phyloP scores from a whole-genome alignment of 2,113 vertebrate species.

The Alectura lathami region DNA sequence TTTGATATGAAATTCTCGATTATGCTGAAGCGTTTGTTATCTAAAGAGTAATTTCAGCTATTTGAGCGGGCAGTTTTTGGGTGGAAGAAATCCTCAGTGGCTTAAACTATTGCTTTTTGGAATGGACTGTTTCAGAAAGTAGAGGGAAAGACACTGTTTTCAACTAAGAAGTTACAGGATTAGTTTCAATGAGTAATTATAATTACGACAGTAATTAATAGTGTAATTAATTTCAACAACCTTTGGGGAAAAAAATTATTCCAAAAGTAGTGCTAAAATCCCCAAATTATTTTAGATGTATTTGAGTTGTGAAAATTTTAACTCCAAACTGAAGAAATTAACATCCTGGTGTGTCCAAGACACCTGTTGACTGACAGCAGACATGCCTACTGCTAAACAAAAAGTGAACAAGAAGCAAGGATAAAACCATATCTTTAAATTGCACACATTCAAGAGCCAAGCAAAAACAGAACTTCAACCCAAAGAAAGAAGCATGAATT shows the following conservation, averaged over 20 bases:
- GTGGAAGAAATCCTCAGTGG: background rate
- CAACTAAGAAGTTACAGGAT: background rate
- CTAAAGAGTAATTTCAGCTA: background rate
- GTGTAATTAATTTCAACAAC: slow-evolving; percentile 26
- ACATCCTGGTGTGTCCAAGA: background rate
- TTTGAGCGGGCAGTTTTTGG: background rate
- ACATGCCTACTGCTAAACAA: background rate
- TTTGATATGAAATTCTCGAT: slow-evolving; percentile 18
- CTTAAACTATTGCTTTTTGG: background rate
- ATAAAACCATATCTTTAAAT: background rate
- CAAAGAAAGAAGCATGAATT: background rate
- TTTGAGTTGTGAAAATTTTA: background rate
- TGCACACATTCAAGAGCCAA: background rate
- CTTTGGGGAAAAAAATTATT: background rate
- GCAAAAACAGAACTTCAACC: background rate
- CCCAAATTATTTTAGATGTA: background rate
- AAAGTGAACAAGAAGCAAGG: background rate
- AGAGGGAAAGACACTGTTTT: background rate
- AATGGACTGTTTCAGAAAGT: background rate
- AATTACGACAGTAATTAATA: slow-evolving; percentile 39
- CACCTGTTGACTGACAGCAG: background rate
- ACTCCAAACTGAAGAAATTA: background rate
- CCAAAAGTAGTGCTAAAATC: background rate
- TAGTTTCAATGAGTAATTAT: slow-evolving; percentile 28
- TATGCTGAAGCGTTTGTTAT: slow-evolving; percentile 19